These are phyloP conservation scores for Characodon lateralis DNA, from an alignment of 2,797 vertebrate species.

Conservation along the genomic window DNA sequence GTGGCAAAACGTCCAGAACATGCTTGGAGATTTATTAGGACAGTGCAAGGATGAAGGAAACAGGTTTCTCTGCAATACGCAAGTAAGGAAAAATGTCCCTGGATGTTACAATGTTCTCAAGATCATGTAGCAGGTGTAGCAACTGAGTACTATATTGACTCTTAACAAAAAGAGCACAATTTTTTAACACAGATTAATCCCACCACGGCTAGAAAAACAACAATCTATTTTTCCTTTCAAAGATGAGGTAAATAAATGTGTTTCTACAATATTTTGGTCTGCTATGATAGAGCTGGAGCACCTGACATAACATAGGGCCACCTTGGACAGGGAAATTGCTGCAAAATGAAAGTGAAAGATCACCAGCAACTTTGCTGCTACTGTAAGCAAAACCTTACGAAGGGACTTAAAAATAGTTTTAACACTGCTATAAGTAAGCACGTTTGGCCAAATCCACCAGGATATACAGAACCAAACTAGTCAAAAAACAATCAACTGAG, in stretches of 20 bases:
- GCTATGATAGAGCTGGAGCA: no score
- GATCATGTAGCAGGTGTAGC: conserved; percentile 11
- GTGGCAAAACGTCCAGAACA: neutral
- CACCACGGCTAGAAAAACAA: no score
- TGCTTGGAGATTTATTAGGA: conserved; percentile 8
- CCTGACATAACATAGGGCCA: neutral
- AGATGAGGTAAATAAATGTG: no score
- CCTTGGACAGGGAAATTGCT: neutral
- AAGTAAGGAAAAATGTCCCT: conserved; percentile 12
- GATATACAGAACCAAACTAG: neutral
- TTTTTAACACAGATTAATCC: neutral
- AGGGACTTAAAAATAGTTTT: neutral
- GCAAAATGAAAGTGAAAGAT: neutral
- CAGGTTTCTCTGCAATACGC: conserved; percentile 13
- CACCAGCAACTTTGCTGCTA: neutral
- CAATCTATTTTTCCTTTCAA: no score
- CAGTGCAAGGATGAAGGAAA: conserved; percentile 18
- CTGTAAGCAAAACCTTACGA: neutral
- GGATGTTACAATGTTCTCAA: neutral
- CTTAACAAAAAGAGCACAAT: neutral
- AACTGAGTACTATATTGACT: neutral
- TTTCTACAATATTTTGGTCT: neutral
- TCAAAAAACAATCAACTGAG: neutral
- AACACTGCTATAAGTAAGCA: neutral
- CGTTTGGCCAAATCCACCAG: neutral